These are phyloP conservation scores for Cardiocondyla obscurior DNA, from an alignment of 1,140 invertebrate species.

Conservation along the genomic window DNA sequence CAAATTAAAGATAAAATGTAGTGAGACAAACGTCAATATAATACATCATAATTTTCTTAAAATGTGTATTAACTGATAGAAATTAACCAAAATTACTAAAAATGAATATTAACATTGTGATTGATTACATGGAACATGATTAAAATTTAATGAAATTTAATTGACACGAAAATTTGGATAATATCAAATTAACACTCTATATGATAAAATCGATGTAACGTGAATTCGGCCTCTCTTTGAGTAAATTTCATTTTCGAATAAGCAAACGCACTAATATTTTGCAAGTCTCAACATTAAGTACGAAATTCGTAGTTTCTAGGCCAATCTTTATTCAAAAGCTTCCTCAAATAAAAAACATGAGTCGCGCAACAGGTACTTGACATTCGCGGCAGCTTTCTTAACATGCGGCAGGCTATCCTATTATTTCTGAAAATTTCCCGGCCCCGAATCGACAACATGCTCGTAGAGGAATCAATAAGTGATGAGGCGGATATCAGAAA, in stretches of 20 bases:
- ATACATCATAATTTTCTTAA: background rate
- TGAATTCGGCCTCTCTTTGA: background rate
- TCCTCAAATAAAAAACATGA: conserved; percentile 59
- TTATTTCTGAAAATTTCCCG: conserved; percentile 50
- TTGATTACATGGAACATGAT: background rate
- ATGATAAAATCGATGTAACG: background rate
- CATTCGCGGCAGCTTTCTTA: conserved; percentile 39
- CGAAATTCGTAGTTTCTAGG: background rate
- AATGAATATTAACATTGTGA: conserved; percentile 35
- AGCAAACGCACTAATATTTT: conserved; percentile 13
- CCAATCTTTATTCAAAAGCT: conserved; percentile 52
- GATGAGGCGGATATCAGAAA: conserved; percentile 29
- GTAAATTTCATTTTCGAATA: background rate
- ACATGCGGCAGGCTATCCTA: conserved; percentile 9
- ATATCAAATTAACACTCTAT: background rate
- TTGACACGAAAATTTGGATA: conserved; percentile 14
- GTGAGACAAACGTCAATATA: background rate
- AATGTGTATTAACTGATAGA: background rate
- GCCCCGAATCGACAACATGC: conserved; percentile 25
- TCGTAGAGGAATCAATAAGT: conserved; percentile 27
- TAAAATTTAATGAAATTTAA: conserved; percentile 41
- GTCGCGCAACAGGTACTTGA: conserved; percentile 62
- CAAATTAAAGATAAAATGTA: background rate
- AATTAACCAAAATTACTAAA: background rate
- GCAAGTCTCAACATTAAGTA: background rate